These are phyloP conservation scores for Acyrthosiphon pisum DNA, from an alignment of 1,140 invertebrate genomes.

Conservation along the genomic window DNA sequence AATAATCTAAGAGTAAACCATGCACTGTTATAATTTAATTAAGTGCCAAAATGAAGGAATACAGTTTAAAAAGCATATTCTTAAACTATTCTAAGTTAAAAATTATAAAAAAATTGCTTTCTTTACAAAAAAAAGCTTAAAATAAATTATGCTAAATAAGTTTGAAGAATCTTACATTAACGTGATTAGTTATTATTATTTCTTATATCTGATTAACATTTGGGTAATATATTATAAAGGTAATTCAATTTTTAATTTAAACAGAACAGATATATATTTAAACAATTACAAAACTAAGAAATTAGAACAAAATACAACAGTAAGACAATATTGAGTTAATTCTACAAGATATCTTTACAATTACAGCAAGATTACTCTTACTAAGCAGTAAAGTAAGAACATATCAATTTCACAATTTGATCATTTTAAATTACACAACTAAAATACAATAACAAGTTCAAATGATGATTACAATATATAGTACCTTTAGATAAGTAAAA, in stretches of 20 bases:
- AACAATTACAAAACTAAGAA: not conserved
- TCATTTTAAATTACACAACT: not conserved
- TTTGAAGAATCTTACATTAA: not conserved
- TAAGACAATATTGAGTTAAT: not conserved
- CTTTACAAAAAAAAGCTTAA: not conserved
- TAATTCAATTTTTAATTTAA: not conserved
- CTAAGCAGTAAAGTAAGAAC: not conserved
- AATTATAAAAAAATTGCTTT: not conserved
- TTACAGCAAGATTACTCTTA: not conserved
- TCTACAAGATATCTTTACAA: not conserved
- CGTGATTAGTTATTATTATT: not conserved
- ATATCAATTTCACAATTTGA: not conserved
- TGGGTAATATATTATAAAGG: not conserved
- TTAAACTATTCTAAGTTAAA: not conserved
- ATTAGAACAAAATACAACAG: not conserved
- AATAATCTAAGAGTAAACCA: not conserved
- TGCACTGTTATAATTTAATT: conserved; percentile 13
- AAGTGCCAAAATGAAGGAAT: not conserved
- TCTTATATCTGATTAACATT: not conserved
- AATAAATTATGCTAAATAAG: not conserved
- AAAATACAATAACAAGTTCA: not conserved
- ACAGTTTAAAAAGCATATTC: conserved; percentile 24
- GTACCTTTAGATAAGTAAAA: not conserved
- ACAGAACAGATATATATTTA: not conserved
- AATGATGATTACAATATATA: not conserved